These are phyloP conservation scores for Tetraodon nigroviridis DNA, from an alignment of 2,113 vertebrate genomes.

Conservation along the genomic window DNA sequence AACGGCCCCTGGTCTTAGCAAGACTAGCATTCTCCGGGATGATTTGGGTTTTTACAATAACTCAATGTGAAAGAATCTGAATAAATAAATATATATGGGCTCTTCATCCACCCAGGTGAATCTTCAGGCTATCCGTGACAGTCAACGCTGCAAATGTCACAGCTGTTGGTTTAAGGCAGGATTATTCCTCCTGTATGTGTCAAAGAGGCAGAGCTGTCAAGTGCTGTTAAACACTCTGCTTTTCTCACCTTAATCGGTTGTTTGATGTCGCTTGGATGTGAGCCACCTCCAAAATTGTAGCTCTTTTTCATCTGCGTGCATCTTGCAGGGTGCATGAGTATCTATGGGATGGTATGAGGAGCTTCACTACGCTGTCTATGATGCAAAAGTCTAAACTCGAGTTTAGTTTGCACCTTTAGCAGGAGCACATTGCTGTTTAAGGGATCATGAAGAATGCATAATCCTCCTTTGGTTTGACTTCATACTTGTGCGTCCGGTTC, in stretches of 20 bases:
- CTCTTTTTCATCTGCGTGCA: background rate
- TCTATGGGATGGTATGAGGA: background rate
- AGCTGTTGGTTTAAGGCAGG: slow-evolving; percentile 31
- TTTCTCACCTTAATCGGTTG: background rate
- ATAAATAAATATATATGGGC: slow-evolving; percentile 5
- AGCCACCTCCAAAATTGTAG: background rate
- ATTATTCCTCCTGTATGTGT: slow-evolving; percentile 12
- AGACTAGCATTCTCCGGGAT: background rate
- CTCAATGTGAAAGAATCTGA: slow-evolving; percentile 10
- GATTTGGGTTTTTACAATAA: slow-evolving; percentile 2
- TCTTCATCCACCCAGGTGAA: slow-evolving; percentile 4
- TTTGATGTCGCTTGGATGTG: slow-evolving; percentile 1
- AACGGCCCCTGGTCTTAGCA: slow-evolving; percentile 16
- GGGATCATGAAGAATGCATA: background rate
- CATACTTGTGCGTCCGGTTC: slow-evolving; percentile 68
- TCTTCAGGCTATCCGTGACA: slow-evolving; percentile 25
- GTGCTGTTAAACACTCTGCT: background rate
- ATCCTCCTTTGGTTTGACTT: slow-evolving; percentile 35
- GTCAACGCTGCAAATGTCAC: slow-evolving; percentile 33
- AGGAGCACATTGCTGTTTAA: background rate
- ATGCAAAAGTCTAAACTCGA: no score
- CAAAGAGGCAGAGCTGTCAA: slow-evolving; percentile 2
- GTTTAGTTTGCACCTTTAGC: no score
- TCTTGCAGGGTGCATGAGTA: background rate
- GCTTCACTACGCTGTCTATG: background rate